Base-by-base conservation (phyloP, 2,113 vertebrate species). In the Cochlearius cochlearius region DNA sequence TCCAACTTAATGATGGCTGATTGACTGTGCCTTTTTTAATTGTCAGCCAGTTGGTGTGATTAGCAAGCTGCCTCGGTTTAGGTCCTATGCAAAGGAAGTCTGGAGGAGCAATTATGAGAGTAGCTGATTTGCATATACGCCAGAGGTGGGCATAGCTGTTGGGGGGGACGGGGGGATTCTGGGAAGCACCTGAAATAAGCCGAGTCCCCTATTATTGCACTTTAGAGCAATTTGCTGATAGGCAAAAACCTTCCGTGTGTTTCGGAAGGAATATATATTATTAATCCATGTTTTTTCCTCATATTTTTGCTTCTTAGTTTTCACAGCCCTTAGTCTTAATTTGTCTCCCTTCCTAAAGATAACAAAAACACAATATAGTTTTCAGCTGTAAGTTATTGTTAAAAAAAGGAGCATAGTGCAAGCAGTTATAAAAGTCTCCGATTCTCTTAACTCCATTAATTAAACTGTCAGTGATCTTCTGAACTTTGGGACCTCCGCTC, bases 21-120 rank as follows among this genome's bases (percentile, higher is more conserved):
- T 87, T 81, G 88, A 91, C 73, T 86, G 34, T 86, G 67, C 50
- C 73, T 88, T 85, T 95, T 84, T 85, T 73, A 91, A 92, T 87
- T 94, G 80, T 38, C 64, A 96, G 56, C 39, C 36, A 19, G 63
- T 90, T 90, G 49, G 73, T 94, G 53, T 81, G 94, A 88, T 96
- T 93, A 95, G 62, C 74, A 86, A 53, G 66, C 45, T 93, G 93
- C 62, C 22, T 79, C 39, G 22, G 30, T 82, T 78, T 86, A 62
- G 49, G 67, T 81, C 55, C 55, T 22, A 15, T 92, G 80, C 56
- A 86, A 63, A 88, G 49, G 47, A 80, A 58, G 36, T 52, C 68
- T 83, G 77, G 47, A 82, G 52, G 39, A 90, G 39, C 36, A 68
- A 43, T 86, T 88, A 15, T 59, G 72, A 63, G 50, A 72, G 55